Base-by-base conservation (phyloP, 2,113 vertebrate genomes). In the Hippocampus comes region DNA sequence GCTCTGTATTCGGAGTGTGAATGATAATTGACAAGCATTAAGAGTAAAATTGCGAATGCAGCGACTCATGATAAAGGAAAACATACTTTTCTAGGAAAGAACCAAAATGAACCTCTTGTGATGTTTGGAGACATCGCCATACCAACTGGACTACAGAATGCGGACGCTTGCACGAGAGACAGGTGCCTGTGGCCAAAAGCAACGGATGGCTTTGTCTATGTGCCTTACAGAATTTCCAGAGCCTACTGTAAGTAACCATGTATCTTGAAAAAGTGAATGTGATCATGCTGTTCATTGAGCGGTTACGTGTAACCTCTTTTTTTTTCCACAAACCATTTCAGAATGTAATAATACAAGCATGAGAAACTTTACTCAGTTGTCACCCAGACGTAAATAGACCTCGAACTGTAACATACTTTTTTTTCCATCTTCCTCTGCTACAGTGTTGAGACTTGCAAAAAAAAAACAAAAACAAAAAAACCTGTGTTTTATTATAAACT, bases 71-170 rank as follows among this genome's bases (percentile, higher is more conserved):
- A 27, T 15, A 46, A 41, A 17, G 63, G 42, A 0, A 51, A 48
- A 27, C 51, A 1, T n/a, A 4, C 61, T 65, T 21, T 25, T 69
- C 0, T 74, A 89, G 86, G 87, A 6, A 69, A 79, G 74, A 66
- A 71, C 41, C 5, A 30, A 0, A 51, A 82, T 56, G 88, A 86
- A 0, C 86, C 88, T 20, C 67, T 84, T 0, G 84, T 90, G 65
- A 46, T 86, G 34, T 84, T 73, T 67, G 90, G 90, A 67, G 91
- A 92, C 80, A 89, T 92, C 5, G 90, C 88, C 0, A 49, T 90
- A n/a, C 73, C 82, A 6, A 78, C 78, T 0, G 88, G 82, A 34
- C 60, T 91, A 0, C 43, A 76, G 69, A 92, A 91, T 0, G 91
- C 91, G 3, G 91, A 92, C 67, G 87, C 86, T 20, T 92, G 91